Conservation (phyloP, 2,113 vertebrate species). For the Solenodon paradoxus region DNA sequence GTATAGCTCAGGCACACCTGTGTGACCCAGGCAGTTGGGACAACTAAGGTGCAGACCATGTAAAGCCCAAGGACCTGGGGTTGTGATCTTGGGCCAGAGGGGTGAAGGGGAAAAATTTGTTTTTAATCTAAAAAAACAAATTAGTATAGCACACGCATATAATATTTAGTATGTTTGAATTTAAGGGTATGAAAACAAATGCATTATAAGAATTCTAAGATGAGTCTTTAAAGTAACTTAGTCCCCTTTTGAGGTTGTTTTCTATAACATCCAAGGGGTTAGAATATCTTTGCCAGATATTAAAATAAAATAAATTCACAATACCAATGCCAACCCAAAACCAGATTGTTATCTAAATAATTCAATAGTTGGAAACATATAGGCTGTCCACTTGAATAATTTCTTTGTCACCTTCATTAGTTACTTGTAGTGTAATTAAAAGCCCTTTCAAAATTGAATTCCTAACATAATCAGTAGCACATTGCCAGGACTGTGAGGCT, state of each 20-base stretch:
- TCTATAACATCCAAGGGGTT: not conserved
- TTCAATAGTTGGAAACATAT: not conserved
- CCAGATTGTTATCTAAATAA: not conserved
- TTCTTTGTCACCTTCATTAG: not conserved
- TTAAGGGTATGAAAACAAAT: not conserved
- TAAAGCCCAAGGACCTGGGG: too few relatives aligned
- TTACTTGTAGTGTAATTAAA: constrained; percentile 28
- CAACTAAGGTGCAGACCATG: too few relatives aligned
- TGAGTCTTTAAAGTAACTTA: not conserved
- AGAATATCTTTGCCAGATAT: not conserved
- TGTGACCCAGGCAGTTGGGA: too few relatives aligned
- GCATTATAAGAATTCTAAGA: not conserved
- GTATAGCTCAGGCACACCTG: not conserved
- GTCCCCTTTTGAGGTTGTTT: not conserved
- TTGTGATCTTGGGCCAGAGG: too few relatives aligned
- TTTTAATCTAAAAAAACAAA: too few relatives aligned
- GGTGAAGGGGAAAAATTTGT: too few relatives aligned
- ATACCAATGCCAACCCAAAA: not conserved
- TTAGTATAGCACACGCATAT: not conserved
- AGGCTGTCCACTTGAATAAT: not conserved
- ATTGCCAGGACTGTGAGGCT: not conserved
- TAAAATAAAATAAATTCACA: constrained; percentile 34
- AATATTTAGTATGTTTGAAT: constrained; percentile 6
- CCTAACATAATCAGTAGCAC: not conserved
- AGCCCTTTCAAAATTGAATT: constrained; percentile 33